Base-by-base conservation (phyloP, 2,113 vertebrate species). In the Picathartes gymnocephalus region DNA sequence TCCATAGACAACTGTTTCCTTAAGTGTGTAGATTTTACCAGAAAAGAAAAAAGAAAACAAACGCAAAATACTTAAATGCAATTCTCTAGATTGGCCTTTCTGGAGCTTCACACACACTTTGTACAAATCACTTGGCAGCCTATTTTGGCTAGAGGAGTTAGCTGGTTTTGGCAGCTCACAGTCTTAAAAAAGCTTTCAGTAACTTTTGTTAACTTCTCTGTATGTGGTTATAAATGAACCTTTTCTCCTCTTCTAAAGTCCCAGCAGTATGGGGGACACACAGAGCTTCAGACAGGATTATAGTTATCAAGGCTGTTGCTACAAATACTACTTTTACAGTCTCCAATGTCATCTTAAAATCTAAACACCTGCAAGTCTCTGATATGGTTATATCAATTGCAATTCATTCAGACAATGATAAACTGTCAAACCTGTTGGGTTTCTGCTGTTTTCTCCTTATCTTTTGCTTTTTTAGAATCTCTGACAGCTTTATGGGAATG, bases 281-380 rank as follows among this genome's bases (percentile, higher is more conserved):
- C 45, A 50, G 70, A 81, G 57, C 45, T 91, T 79, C 58, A 89
- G 53, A 48, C 45, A 76, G 81, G 47, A 87, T 92, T 82, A 53
- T 24, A 66, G 81, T 69, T 84, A 87, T 84, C 53, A 53, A 45
- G n/a, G 25, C 33, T 81, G 15, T 6, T 81, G 44, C 77, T 68
- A 76, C 56, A 89, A 95, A 86, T 89, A 28, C 4, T 74, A 44
- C 40, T 86, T 85, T 56, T 71, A 57, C 66, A 87, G 78, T 85
- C 74, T 80, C 45, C 95, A 96, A 97, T 85, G 57, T 65, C 89
- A 92, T 80, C 91, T 82, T 53, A 76, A 88, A 92, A 91, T 80
- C 70, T 58, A 33, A 89, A 84, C 90, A 82, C 65, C 89, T 92
- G 86, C 84, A 92, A 85, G 78, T 17, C 42, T 76, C 70, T 61